Conservation (phyloP, 2,888 invertebrate species). For the Cheilosia variabilis region DNA sequence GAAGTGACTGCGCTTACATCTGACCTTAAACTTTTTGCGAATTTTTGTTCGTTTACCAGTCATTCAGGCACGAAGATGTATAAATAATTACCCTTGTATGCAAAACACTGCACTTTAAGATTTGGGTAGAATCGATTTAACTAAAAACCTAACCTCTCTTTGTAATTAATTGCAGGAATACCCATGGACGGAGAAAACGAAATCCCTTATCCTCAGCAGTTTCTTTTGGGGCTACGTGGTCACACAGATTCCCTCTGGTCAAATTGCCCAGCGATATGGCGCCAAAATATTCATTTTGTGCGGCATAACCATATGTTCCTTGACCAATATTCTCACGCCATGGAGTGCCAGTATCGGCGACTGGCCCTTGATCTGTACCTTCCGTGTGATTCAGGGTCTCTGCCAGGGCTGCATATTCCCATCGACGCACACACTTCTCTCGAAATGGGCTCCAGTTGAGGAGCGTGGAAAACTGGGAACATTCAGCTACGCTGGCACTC, state of each 20-base stretch:
- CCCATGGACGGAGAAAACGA: constrained; percentile 85
- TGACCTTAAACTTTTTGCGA: background rate
- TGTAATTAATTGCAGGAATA: constrained; percentile 84
- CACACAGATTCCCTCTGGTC: constrained; percentile 87
- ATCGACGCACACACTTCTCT: constrained; percentile 87
- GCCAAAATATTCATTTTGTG: constrained; percentile 86
- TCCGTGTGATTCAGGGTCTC: constrained; percentile 88
- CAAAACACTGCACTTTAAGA: too few species aligned
- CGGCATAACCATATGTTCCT: constrained; percentile 86
- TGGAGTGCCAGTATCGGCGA: constrained; percentile 87
- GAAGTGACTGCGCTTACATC: background rate
- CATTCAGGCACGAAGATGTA: background rate
- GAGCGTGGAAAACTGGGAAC: constrained; percentile 88
- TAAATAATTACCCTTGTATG: too few species aligned
- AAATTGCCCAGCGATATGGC: constrained; percentile 89
- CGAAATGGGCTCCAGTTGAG: constrained; percentile 88
- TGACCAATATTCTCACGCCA: constrained; percentile 88
- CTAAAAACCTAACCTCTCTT: background rate
- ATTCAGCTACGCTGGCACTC: constrained; percentile 89
- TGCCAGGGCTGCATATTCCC: constrained; percentile 89
- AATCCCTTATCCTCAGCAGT: constrained; percentile 86
- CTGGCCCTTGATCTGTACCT: constrained; percentile 86
- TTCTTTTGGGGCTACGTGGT: constrained; percentile 89
- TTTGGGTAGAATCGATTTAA: background rate
- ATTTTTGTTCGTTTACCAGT: background rate